Evolutionary conservation across 2,113 vertebrate species (phyloP).

Genomic region (Bufo gargarizans): DNA sequence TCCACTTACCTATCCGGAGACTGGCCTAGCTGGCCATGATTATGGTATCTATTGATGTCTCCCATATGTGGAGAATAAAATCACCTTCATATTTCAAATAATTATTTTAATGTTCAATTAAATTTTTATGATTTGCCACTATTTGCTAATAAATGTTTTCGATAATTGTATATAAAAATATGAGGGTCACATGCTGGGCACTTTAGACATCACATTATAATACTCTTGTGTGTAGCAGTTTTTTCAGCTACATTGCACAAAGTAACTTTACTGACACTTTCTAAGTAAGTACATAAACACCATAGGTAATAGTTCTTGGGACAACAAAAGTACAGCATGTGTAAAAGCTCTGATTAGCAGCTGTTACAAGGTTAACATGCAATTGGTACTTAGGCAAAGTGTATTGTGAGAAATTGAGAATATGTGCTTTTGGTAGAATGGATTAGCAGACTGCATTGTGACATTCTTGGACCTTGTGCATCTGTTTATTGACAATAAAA

Average conservation of each 20-base stretch:
- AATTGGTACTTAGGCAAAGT: constrained; percentile 63
- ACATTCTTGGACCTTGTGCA: constrained; percentile 82
- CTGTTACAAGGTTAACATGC: constrained; percentile 71
- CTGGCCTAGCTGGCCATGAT: too few relatives aligned
- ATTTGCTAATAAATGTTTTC: too few relatives aligned
- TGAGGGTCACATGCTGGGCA: neutral
- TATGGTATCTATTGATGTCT: too few relatives aligned
- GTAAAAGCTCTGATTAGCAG: constrained; percentile 62
- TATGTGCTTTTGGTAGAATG: constrained; percentile 74
- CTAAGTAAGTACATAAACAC: neutral
- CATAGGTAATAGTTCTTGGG: constrained; percentile 35
- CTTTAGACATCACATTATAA: neutral
- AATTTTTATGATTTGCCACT: too few relatives aligned
- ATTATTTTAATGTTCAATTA: too few relatives aligned
- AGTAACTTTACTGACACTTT: neutral
- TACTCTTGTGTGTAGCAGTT: neutral
- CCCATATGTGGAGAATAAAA: too few relatives aligned
- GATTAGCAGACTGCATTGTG: constrained; percentile 82
- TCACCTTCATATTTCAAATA: too few relatives aligned
- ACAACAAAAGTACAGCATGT: constrained; percentile 32
- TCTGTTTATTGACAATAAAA: constrained; percentile 85
- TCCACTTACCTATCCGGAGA: too few relatives aligned
- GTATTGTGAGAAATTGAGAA: constrained; percentile 68
- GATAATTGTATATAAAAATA: neutral
- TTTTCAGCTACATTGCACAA: neutral